A percentile compares a stretch with the other conserved stretches of the same genome.
phyloP scores from a whole-genome alignment of 1,140 invertebrate genomes.

The Thereuonema tuberculata region DNA sequence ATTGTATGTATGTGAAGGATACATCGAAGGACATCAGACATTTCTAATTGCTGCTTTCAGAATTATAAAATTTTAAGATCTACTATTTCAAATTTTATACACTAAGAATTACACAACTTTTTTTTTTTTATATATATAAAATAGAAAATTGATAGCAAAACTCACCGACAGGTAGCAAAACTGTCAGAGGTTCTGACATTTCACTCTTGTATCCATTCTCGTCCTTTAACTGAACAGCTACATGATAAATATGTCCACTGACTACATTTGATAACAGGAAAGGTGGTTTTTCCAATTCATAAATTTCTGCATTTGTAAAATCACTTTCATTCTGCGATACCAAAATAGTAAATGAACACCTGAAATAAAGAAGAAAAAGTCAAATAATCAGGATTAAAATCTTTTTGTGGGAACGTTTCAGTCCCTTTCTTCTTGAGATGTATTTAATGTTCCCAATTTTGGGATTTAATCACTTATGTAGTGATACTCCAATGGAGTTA shows the following conservation, averaged over 20 bases:
- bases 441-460: no score
- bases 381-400: no score
- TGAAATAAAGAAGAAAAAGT: no score
- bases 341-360: conserved; percentile 47
- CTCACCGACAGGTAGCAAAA: not conserved
- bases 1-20: conserved; percentile 22
- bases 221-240: conserved; percentile 46
- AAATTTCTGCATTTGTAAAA: conserved; percentile 32
- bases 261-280: not conserved
- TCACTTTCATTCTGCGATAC: conserved; percentile 39
- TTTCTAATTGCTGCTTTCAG: no score
- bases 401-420: no score
- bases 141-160: not conserved
- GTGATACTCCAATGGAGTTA: no score
- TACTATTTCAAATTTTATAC: conserved; percentile 13
- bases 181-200: conserved; percentile 9
- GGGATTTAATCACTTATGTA: no score
- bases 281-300: conserved; percentile 9
- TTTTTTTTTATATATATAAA: not conserved
- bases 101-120: no score
- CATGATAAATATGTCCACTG: conserved; percentile 35
- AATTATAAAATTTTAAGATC: no score
- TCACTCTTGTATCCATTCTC: conserved; percentile 41
- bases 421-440: no score
- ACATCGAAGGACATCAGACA: conserved; percentile 17